Conservation (phyloP, 2,888 invertebrate genomes). For the Hirtodrosophila histrioides region DNA sequence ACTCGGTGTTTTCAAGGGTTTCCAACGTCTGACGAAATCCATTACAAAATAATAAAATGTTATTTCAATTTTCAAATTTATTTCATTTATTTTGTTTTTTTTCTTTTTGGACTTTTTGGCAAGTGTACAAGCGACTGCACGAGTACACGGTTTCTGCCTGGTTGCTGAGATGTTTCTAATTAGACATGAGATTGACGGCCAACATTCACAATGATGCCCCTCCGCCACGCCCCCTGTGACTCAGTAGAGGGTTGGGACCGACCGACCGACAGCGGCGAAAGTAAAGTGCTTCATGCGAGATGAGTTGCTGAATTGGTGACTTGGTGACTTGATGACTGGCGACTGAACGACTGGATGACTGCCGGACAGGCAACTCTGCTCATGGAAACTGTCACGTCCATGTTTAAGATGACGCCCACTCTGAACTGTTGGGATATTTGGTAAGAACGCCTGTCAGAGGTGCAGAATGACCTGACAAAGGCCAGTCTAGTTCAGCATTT, state of each 20-base stretch:
- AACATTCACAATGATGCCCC: conserved; percentile 36
- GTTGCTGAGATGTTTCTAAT: conserved; percentile 60
- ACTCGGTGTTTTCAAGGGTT: conserved; percentile 35
- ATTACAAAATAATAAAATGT: conserved; percentile 36
- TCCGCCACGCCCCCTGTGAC: background rate
- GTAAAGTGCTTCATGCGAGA: conserved; percentile 25
- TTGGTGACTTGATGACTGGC: conserved; percentile 7
- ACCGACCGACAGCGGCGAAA: background rate
- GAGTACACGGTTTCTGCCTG: conserved; percentile 32
- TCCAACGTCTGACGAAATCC: conserved; percentile 27
- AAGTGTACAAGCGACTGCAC: conserved; percentile 33
- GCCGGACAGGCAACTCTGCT: conserved; percentile 17
- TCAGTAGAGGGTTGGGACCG: background rate
- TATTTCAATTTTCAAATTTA: conserved; percentile 18
- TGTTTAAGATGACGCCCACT: conserved; percentile 20
- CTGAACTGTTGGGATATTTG: conserved; percentile 6
- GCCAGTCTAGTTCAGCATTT: conserved; percentile 11
- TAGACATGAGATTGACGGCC: conserved; percentile 65
- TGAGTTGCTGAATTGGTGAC: conserved; percentile 18
- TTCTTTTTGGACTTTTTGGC: conserved; percentile 38
- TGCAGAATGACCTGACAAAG: conserved; percentile 26
- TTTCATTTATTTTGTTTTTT: background rate
- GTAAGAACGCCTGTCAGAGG: background rate
- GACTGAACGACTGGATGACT: conserved; percentile 10
- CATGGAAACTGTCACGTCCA: conserved; percentile 44